Percentiles rank a stretch among this genome's conserved stretches.
Evolutionary conservation across 92 coral and sea anemone genomes (phyloP).

Genomic region (Porites divaricata): DNA sequence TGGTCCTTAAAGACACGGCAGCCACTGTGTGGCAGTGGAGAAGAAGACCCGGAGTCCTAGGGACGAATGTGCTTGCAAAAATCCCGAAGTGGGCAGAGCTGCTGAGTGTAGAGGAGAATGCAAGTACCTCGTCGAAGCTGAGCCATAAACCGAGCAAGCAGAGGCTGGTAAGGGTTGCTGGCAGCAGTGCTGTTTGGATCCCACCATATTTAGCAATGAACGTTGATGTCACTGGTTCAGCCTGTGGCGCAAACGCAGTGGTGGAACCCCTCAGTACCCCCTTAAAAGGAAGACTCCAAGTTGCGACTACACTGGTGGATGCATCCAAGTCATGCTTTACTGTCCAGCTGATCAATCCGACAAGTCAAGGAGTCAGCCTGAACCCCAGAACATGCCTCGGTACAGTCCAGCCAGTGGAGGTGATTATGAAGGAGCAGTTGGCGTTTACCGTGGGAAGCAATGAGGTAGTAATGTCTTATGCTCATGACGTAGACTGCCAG

Average conservation of each 20-base stretch:
- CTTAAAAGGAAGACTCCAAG: slow-evolving; percentile 49
- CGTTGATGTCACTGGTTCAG: slow-evolving; percentile 53
- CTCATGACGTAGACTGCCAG: slow-evolving; percentile 50
- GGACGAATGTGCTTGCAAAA: slow-evolving; percentile 62
- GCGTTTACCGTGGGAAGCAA: slow-evolving; percentile 33
- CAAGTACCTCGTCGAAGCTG: background rate
- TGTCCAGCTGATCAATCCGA: slow-evolving; percentile 56
- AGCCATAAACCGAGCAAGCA: slow-evolving; percentile 23
- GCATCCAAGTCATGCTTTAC: slow-evolving; percentile 57
- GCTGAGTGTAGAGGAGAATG: background rate
- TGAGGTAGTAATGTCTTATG: slow-evolving; percentile 65
- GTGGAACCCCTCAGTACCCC: slow-evolving; percentile 58
- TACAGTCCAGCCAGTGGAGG: slow-evolving; percentile 34
- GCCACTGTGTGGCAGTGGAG: slow-evolving; percentile 40
- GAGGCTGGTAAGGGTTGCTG: slow-evolving; percentile 62
- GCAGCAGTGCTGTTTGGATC: slow-evolving; percentile 40
- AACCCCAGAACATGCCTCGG: slow-evolving; percentile 61
- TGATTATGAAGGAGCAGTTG: slow-evolving; percentile 38
- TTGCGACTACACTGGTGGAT: slow-evolving; percentile 49
- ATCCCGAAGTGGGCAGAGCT: slow-evolving; percentile 56
- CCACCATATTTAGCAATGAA: slow-evolving; percentile 39
- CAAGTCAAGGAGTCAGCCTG: slow-evolving; percentile 53
- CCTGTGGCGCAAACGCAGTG: slow-evolving; percentile 48
- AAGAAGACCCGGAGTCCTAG: slow-evolving; percentile 51
- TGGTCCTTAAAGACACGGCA: slow-evolving; percentile 50